These are phyloP conservation scores for Drosophila falleni DNA, from an alignment of 2,888 invertebrate species.

Conservation along the genomic window DNA sequence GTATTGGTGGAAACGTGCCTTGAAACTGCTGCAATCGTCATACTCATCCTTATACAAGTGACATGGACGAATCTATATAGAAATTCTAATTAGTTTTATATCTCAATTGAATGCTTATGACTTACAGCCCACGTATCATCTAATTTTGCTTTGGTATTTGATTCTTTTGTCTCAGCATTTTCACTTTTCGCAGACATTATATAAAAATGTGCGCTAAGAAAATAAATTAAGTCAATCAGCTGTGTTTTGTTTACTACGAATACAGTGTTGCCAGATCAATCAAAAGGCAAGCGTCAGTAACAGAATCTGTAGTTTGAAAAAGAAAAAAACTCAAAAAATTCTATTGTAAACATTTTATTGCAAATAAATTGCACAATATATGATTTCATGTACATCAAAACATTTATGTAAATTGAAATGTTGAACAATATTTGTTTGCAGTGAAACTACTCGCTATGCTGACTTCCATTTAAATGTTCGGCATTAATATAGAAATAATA, in stretches of 20 bases:
- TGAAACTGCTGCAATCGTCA: conserved; percentile 91
- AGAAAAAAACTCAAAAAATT: no score
- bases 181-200: conserved; percentile 48
- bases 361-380: conserved; percentile 73
- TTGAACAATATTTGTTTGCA: conserved; percentile 42
- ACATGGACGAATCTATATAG: conserved; percentile 90
- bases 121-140: conserved; percentile 82
- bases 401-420: conserved; percentile 51
- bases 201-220: conserved; percentile 41
- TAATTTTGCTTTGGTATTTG: conserved; percentile 34
- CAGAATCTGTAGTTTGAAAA: no score
- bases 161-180: conserved; percentile 56
- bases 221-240: conserved; percentile 28
- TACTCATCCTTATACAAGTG: conserved; percentile 93
- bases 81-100: conserved; percentile 19
- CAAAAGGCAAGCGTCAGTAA: neutral
- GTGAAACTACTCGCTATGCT: conserved; percentile 33
- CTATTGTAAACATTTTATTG: conserved; percentile 50
- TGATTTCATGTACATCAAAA: conserved; percentile 55
- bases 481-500: conserved; percentile 35
- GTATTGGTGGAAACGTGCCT: conserved; percentile 93
- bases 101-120: neutral
- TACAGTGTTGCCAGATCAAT: conserved; percentile 36
- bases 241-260: conserved; percentile 47
- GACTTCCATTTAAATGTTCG: conserved; percentile 16